A percentile compares a stretch with the other conserved stretches of the same genome.
Evolutionary conservation across 64 coral and sea anemone genomes (phyloP).

Genomic region (Montipora foliosa): DNA sequence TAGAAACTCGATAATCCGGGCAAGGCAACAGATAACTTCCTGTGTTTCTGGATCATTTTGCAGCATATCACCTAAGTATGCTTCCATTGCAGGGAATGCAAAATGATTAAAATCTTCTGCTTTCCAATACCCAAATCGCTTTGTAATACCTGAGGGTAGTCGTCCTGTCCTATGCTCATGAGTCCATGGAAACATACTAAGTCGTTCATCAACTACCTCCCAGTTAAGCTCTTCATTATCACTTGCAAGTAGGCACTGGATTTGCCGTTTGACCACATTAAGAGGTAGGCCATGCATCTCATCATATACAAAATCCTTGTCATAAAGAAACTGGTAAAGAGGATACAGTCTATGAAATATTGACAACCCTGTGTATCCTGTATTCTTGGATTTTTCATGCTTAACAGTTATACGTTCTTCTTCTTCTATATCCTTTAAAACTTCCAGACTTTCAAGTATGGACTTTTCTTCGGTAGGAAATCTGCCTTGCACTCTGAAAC

Average conservation of each 20-base stretch:
- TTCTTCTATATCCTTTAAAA: conserved; percentile 59
- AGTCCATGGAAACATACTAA: conserved; percentile 69
- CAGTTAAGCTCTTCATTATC: neutral
- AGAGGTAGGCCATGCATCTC: conserved; percentile 77
- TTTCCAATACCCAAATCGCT: conserved; percentile 70
- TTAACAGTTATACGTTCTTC: conserved; percentile 61
- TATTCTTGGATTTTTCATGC: conserved; percentile 51
- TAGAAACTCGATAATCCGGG: conserved; percentile 64
- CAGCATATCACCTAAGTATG: conserved; percentile 53
- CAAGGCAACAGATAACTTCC: conserved; percentile 61
- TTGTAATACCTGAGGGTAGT: conserved; percentile 50
- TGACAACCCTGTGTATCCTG: conserved; percentile 57
- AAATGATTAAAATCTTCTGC: conserved; percentile 67
- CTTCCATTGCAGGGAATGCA: conserved; percentile 69
- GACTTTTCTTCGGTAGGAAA: conserved; percentile 61
- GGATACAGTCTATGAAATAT: conserved; percentile 46
- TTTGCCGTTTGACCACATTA: conserved; percentile 59
- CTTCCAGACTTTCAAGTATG: conserved; percentile 43
- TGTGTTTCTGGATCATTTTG: conserved; percentile 37
- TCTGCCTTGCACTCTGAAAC: conserved; percentile 54
- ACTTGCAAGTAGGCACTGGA: conserved; percentile 21
- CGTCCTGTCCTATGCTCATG: conserved; percentile 56
- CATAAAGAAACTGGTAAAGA: conserved; percentile 68
- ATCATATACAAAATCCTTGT: conserved; percentile 70
- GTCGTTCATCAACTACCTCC: conserved; percentile 43